These are phyloP conservation scores for Hyalella azteca DNA, from an alignment of 2,888 invertebrate genomes.

Conservation along the genomic window DNA sequence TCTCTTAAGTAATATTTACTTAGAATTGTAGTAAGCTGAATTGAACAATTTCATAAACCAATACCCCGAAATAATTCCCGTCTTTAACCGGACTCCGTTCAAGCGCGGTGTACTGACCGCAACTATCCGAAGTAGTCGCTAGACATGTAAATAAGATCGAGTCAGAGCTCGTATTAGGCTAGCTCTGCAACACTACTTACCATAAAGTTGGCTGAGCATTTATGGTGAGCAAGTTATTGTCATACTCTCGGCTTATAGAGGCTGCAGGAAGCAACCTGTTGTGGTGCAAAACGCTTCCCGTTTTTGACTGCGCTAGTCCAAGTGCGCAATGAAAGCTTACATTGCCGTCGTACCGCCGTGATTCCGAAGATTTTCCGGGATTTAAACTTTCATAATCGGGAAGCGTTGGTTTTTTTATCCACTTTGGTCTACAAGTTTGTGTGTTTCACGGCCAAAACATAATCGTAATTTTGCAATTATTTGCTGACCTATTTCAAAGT, in stretches of 20 bases:
- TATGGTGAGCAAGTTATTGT: slow-evolving; percentile 35
- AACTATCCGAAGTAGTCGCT: neutral
- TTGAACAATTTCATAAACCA: too few relatives aligned
- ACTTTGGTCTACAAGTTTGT: too few relatives aligned
- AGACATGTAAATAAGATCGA: slow-evolving; percentile 20
- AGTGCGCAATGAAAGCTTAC: neutral
- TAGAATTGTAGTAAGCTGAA: too few relatives aligned
- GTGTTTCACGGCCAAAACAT: too few relatives aligned
- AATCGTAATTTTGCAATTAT: too few relatives aligned
- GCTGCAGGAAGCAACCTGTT: slow-evolving; percentile 16
- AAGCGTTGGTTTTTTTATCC: neutral
- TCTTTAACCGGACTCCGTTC: neutral
- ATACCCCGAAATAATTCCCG: too few relatives aligned
- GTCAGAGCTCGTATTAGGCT: slow-evolving; percentile 24
- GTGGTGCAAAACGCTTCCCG: slow-evolving; percentile 7
- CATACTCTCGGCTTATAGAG: slow-evolving; percentile 26
- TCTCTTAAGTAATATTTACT: too few relatives aligned
- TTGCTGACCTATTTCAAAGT: too few relatives aligned
- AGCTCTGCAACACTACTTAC: slow-evolving; percentile 28
- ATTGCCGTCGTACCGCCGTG: neutral
- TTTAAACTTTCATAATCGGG: neutral
- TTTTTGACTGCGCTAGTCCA: neutral
- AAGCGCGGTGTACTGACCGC: neutral
- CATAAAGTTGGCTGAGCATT: slow-evolving; percentile 31
- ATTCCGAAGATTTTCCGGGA: neutral